Percentiles rank a stretch among this genome's conserved stretches.
Conservation (phyloP, 2,888 invertebrate genomes). For the Kuschelorhynchus macadamiae region DNA sequence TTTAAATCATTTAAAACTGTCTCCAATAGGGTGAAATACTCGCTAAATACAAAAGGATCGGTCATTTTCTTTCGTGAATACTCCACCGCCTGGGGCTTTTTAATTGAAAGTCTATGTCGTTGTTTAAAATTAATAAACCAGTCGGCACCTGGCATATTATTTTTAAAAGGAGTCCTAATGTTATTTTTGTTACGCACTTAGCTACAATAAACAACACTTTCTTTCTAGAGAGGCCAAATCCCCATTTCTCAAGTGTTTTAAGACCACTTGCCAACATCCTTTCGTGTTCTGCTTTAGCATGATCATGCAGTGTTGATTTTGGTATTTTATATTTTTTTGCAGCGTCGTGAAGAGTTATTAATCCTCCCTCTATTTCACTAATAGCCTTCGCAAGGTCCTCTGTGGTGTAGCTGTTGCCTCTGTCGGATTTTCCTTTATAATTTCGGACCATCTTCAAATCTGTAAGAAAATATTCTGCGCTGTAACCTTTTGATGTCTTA, state of each 20-base stretch:
- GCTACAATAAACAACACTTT: constrained; percentile 32
- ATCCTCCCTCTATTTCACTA: constrained; percentile 7
- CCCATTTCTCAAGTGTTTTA: constrained; percentile 25
- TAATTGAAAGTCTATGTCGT: constrained; percentile 32
- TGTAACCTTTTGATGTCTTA: too few species aligned
- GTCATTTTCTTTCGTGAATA: constrained; percentile 39
- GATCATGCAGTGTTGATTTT: constrained; percentile 18
- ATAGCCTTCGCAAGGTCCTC: constrained; percentile 9
- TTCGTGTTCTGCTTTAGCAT: constrained; percentile 29
- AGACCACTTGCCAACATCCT: constrained; percentile 24
- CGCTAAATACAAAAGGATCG: constrained; percentile 5
- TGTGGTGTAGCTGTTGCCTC: constrained; percentile 7
- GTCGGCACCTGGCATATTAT: constrained; percentile 22
- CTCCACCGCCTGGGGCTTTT: constrained; percentile 37
- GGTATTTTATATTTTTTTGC: constrained; percentile 17
- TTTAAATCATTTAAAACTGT: background rate
- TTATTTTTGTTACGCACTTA: constrained; percentile 28
- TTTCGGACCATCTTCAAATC: constrained; percentile 13
- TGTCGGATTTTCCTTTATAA: constrained; percentile 15
- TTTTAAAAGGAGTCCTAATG: constrained; percentile 22
- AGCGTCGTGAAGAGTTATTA: constrained; percentile 15
- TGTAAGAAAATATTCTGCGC: too few species aligned
- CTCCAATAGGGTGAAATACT: background rate
- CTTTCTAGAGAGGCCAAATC: constrained; percentile 25
- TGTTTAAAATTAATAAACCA: too few species aligned